Conservation (phyloP, 2,113 vertebrate genomes). For the Thoracochromis brauschi region DNA sequence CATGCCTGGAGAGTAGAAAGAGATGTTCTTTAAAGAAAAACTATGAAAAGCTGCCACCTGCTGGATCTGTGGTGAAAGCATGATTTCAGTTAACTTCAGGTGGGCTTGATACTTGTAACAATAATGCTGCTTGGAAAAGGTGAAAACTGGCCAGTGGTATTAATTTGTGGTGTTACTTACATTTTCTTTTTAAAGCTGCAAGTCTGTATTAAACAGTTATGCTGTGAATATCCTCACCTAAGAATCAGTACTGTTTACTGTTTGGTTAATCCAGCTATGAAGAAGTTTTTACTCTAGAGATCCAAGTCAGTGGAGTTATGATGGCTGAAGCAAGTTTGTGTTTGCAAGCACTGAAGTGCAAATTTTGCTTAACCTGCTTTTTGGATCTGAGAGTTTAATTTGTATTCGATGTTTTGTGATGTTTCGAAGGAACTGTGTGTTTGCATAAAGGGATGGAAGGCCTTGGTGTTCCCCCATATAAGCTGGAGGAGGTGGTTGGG, state of each 20-base stretch:
- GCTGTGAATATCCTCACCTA: background rate
- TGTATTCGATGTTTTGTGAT: background rate
- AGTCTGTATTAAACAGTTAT: background rate
- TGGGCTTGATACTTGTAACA: background rate
- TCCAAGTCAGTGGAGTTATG: background rate
- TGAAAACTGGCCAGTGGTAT: background rate
- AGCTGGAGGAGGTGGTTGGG: background rate
- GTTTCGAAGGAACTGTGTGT: background rate
- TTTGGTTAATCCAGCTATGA: background rate
- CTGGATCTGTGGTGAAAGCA: background rate
- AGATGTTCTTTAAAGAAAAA: background rate
- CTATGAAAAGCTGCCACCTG: background rate
- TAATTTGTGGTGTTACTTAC: background rate
- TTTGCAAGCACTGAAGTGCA: background rate
- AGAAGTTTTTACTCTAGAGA: background rate
- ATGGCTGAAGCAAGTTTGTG: background rate
- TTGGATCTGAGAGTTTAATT: background rate
- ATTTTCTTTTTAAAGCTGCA: background rate
- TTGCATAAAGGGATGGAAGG: background rate
- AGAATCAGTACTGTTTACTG: background rate
- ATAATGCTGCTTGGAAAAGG: background rate
- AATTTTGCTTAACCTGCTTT: background rate
- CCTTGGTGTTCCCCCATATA: background rate
- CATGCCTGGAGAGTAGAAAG: background rate
- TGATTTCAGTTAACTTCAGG: background rate